Base-by-base conservation (phyloP, 2,113 vertebrate genomes). In the Turdus rufiventris region DNA sequence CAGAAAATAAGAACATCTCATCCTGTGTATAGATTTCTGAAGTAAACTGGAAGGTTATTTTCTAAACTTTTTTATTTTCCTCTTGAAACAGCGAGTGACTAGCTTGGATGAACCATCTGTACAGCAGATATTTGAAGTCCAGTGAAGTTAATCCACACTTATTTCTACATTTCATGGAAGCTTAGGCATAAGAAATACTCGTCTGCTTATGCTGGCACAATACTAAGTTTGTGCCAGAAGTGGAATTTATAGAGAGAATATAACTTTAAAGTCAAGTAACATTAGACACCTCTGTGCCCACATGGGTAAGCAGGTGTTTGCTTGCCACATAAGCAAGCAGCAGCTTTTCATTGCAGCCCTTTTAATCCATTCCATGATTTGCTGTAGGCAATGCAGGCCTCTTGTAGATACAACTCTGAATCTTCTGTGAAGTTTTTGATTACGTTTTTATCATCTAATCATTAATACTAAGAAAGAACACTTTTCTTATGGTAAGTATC, bases 391-490 rank as follows among this genome's bases (percentile, higher is more conserved):
- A 29, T 2, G 24, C 67, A 54, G 17, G 3, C 6, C 7, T 57
- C 36, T 57, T 86, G 43, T 50, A 62, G 31, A 36, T 36, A 33
- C 14, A 66, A 16, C 53, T 82, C 14, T n/a, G 28, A 54, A 83
- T 28, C 5, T 94, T 56, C 36, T 58, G 33, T 54, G 38, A 86
- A 31, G 25, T 6, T 71, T 74, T 40, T 62, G 13, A 19, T 47
- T 51, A 9, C 19, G 5, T 53, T 88, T 85, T 63, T 70, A 40
- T 28, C 4, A 43, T 31, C 16, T 65, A 9, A n/a, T 45, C 18
- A 43, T 65, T 85, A 54, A 25, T 20, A 43, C 0, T 0, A 60
- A 73, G 25, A 65, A 90, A 65, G 34, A 47, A 0, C 6, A 60
- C 1, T 62, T 74, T 71, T 53, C 40, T 38, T 58, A 12, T 6